phyloP scores from a whole-genome alignment of 2,888 invertebrate species.

The Cremastobaeus sp. region DNA sequence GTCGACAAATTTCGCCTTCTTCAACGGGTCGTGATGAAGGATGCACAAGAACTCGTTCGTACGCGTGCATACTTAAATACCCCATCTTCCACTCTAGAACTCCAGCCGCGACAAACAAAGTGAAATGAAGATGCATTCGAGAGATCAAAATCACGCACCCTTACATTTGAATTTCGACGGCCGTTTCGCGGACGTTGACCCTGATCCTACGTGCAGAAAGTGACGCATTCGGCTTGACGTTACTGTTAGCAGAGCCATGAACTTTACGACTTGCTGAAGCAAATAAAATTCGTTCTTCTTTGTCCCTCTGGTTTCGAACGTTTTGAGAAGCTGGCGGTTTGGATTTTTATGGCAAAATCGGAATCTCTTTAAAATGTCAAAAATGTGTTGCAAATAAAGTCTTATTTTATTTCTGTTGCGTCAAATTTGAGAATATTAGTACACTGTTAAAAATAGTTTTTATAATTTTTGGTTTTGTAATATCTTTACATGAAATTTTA shows the following conservation, averaged over 20 bases:
- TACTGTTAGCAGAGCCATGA: conserved; percentile 23
- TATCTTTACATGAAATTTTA: no score
- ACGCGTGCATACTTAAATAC: conserved; percentile 34
- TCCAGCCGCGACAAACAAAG: conserved; percentile 21
- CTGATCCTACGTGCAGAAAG: conserved; percentile 43
- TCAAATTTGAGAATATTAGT: no score
- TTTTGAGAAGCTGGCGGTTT: no score
- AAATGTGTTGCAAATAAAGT: no score
- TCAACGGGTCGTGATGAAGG: conserved; percentile 29
- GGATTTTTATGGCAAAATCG: no score
- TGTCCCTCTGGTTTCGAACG: no score
- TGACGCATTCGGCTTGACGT: conserved; percentile 36
- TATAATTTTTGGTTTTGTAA: no score
- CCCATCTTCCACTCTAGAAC: conserved; percentile 12
- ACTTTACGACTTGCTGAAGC: not conserved
- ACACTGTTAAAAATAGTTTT: no score
- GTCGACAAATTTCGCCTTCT: conserved; percentile 17
- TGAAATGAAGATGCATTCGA: conserved; percentile 31
- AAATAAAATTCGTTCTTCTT: conserved; percentile 33
- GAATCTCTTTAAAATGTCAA: no score
- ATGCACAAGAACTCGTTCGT: conserved; percentile 21
- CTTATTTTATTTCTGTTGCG: no score
- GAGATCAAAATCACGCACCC: conserved; percentile 31
- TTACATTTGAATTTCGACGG: conserved; percentile 62
- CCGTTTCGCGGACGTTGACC: conserved; percentile 61